phyloP scores from a whole-genome alignment of 2,888 invertebrate species.

The Parnassius orleans region DNA sequence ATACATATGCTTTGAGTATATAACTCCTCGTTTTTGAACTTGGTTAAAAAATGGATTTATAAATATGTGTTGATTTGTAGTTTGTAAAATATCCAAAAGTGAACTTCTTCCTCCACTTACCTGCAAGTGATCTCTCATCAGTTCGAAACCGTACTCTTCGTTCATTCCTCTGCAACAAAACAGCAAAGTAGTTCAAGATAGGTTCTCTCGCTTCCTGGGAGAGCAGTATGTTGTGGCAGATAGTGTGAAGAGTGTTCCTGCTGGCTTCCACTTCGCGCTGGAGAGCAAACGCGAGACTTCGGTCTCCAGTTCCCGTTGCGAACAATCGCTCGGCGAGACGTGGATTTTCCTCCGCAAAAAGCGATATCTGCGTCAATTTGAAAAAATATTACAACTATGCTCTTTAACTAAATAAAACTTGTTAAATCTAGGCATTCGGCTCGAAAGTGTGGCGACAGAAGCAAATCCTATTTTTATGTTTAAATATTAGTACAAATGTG shows the following conservation, averaged over 20 bases:
- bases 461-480: no score
- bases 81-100: no score
- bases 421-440: no score
- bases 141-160: conserved; percentile 94
- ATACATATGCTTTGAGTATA: no score
- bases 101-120: conserved; percentile 41
- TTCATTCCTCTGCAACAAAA: conserved; percentile 89
- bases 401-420: no score
- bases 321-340: conserved; percentile 88
- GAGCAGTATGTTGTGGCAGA: conserved; percentile 91
- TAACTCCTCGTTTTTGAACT: no score
- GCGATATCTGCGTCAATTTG: conserved; percentile 77
- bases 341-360: conserved; percentile 96
- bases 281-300: conserved; percentile 84
- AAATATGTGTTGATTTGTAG: no score
- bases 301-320: conserved; percentile 82
- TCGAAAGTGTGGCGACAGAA: no score
- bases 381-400: no score
- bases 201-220: conserved; percentile 90
- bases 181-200: conserved; percentile 89
- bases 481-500: no score
- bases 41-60: no score
- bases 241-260: conserved; percentile 87
- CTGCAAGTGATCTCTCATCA: conserved; percentile 91
- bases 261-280: conserved; percentile 91